These are phyloP conservation scores for Pycnonotus jocosus DNA, from an alignment of 2,113 vertebrate species.

Conservation along the genomic window DNA sequence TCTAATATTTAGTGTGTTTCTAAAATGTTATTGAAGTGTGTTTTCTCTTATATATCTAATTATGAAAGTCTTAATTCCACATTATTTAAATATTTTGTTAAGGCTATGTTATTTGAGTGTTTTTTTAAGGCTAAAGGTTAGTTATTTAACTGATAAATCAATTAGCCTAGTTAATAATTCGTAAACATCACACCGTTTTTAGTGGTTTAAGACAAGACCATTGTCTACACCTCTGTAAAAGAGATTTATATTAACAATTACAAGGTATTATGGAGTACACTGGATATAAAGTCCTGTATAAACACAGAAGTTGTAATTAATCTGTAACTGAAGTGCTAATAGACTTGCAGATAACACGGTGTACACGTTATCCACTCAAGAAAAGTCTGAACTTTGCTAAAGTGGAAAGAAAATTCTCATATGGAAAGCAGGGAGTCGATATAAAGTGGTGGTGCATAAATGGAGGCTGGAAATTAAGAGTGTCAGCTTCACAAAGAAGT, in stretches of 20 bases:
- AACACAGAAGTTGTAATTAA: background rate
- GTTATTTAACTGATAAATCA: background rate
- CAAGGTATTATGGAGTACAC: background rate
- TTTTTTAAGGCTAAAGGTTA: background rate
- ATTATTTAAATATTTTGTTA: background rate
- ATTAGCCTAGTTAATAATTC: background rate
- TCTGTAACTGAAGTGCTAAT: background rate
- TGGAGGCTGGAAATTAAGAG: background rate
- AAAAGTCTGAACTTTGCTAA: background rate
- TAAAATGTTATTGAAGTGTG: background rate
- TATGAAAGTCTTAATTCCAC: background rate
- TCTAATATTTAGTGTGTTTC: background rate
- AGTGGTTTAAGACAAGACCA: background rate
- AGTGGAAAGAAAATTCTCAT: background rate
- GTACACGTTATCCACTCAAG: background rate
- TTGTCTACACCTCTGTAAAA: background rate
- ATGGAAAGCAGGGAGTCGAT: accelerated
- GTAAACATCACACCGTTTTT: background rate
- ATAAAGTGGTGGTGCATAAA: background rate
- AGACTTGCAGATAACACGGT: background rate
- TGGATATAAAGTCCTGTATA: background rate
- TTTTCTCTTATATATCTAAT: background rate
- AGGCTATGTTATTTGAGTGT: background rate
- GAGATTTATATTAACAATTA: background rate
- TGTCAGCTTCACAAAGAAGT: background rate